Conservation (phyloP, 2,113 vertebrate species). For the Nycticorax nycticorax region DNA sequence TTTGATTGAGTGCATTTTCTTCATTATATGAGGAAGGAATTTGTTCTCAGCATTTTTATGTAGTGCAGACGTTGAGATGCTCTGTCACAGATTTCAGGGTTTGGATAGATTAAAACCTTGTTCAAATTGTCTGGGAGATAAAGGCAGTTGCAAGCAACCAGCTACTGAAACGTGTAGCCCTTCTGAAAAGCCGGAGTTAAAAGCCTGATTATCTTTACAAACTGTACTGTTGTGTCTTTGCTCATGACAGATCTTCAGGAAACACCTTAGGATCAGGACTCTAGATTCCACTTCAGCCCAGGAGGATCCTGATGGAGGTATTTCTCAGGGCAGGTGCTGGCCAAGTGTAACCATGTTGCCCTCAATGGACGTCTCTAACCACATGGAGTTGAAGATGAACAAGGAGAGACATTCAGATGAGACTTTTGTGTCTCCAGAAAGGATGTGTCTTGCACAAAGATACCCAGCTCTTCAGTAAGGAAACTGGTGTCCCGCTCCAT, state of each 20-base stretch:
- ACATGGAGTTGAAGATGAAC: fast-evolving
- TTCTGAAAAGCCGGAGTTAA: background rate
- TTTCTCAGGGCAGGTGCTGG: background rate
- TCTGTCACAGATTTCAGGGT: background rate
- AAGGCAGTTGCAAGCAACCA: background rate
- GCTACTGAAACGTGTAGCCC: background rate
- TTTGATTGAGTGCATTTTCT: slow-evolving; percentile 39
- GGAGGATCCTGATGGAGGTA: background rate
- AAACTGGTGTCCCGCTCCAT: background rate
- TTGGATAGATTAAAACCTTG: background rate
- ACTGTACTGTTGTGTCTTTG: background rate
- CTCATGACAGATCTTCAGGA: background rate
- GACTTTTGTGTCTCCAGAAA: background rate
- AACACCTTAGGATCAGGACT: background rate
- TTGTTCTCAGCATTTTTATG: slow-evolving; percentile 14
- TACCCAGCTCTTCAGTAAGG: fast-evolving
- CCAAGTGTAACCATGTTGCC: fast-evolving
- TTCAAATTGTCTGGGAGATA: background rate
- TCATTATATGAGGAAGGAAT: background rate
- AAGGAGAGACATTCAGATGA: background rate
- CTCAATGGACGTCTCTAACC: fast-evolving
- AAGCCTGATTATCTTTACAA: background rate
- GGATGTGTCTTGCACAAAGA: background rate
- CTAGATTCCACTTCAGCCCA: background rate
- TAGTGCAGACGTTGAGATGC: background rate